phyloP scores from a whole-genome alignment of 2,888 invertebrate species.

The Geotrupes spiniger region DNA sequence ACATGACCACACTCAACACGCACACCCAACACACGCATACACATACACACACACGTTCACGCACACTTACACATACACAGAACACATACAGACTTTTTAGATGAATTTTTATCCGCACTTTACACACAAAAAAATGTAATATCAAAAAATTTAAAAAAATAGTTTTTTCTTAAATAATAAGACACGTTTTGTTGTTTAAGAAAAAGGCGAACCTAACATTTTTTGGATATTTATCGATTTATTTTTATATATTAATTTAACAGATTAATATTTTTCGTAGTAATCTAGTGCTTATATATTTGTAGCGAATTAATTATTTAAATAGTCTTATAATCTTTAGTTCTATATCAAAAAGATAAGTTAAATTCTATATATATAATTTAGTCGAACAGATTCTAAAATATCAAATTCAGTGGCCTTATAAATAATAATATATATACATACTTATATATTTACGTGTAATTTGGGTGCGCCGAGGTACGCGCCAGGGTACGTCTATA shows the following conservation, averaged over 20 bases:
- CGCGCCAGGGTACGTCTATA: conserved; percentile 31
- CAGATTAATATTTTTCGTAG: too few relatives aligned
- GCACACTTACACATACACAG: conserved; percentile 22
- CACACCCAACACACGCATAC: conserved; percentile 25
- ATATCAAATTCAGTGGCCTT: conserved; percentile 14
- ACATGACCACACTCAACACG: conserved; percentile 21
- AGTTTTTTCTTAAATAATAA: neutral
- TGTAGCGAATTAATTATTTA: too few relatives aligned
- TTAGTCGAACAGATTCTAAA: too few relatives aligned
- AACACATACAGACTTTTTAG: conserved; percentile 23
- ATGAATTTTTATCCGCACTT: conserved; percentile 24
- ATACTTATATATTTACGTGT: neutral
- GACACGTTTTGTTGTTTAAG: too few relatives aligned
- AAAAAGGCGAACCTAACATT: neutral
- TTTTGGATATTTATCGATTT: conserved; percentile 21
- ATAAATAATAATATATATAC: conserved; percentile 7
- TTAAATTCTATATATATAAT: too few relatives aligned
- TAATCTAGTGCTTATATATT: too few relatives aligned
- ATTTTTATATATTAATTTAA: conserved; percentile 11
- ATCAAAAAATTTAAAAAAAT: conserved; percentile 9
- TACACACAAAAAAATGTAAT: conserved; percentile 11
- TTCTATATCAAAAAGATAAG: too few relatives aligned
- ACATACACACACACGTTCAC: conserved; percentile 15
- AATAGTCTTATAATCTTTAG: neutral
- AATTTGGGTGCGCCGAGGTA: neutral